Evolutionary conservation across 2,888 invertebrate species (phyloP).

Genomic region (Stenichneumon culpator): DNA sequence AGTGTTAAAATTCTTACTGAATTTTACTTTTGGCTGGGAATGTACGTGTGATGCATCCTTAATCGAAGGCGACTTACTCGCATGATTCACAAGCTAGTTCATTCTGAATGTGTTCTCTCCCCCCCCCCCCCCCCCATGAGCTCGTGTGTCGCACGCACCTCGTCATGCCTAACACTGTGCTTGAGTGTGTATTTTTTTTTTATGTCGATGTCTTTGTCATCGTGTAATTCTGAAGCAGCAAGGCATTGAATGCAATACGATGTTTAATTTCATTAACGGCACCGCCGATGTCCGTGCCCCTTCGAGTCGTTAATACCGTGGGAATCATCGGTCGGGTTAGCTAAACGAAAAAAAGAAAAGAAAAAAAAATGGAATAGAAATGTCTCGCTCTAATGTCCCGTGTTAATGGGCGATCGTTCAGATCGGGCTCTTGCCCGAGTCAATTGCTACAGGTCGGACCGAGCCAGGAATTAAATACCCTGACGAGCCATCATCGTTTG

Average conservation of each 20-base stretch:
- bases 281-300: background rate
- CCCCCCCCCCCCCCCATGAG: conserved; percentile 7
- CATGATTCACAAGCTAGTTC: conserved; percentile 46
- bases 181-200: conserved; percentile 37
- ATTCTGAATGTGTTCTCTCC: conserved; percentile 14
- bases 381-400: conserved; percentile 50
- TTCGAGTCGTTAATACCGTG: conserved; percentile 6
- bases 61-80: conserved; percentile 28
- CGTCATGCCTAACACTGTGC: conserved; percentile 55
- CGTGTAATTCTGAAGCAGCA: background rate
- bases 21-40: no score
- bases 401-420: conserved; percentile 81
- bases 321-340: conserved; percentile 14
- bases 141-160: conserved; percentile 62
- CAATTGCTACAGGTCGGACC: conserved; percentile 93
- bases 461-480: conserved; percentile 85
- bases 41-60: no score
- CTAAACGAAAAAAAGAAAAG: conserved; percentile 17
- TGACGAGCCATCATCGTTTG: conserved; percentile 82
- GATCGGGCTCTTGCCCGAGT: conserved; percentile 97
- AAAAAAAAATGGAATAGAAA: conserved; percentile 18
- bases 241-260: conserved; percentile 8
- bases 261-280: conserved; percentile 16
- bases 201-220: conserved; percentile 5
- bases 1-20: no score